Evolutionary conservation across 2,888 invertebrate genomes (phyloP).

Genomic region (Himalopsyche tibetana): DNA sequence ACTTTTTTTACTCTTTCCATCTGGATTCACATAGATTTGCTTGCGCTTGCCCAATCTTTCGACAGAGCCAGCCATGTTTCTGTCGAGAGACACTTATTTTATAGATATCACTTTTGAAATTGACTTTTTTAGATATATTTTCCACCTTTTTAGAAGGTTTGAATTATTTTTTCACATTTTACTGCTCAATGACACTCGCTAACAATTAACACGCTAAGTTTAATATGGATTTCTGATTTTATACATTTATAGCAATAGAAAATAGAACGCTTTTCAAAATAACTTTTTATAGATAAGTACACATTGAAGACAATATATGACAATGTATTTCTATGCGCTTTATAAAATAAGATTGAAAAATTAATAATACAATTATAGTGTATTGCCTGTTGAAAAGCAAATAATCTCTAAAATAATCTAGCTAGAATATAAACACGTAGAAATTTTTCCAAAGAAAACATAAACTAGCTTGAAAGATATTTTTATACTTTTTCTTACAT

Average conservation of each 20-base stretch:
- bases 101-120: slow-evolving; percentile 32
- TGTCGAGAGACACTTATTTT: slow-evolving; percentile 29
- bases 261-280: slow-evolving; percentile 31
- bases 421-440: not conserved
- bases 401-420: not conserved
- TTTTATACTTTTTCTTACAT: slow-evolving; percentile 21
- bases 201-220: slow-evolving; percentile 34
- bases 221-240: slow-evolving; percentile 24
- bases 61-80: not conserved
- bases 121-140: slow-evolving; percentile 31
- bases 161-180: slow-evolving; percentile 42
- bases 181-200: slow-evolving; percentile 41
- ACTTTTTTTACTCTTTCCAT: slow-evolving; percentile 56
- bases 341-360: slow-evolving; percentile 4
- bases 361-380: not conserved
- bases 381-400: slow-evolving; percentile 9
- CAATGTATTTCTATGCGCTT: not conserved
- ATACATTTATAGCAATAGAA: slow-evolving; percentile 30
- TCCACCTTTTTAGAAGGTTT: slow-evolving; percentile 31
- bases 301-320: not conserved
- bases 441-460: not conserved
- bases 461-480: slow-evolving; percentile 10
- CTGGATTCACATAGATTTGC: slow-evolving; percentile 53
- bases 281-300: slow-evolving; percentile 17
- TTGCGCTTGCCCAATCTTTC: slow-evolving; percentile 44